Evolutionary conservation across 2,888 invertebrate genomes (phyloP), one percentile per base, ranked within the genome.

Genomic region (Archips crataeganus): DNA sequence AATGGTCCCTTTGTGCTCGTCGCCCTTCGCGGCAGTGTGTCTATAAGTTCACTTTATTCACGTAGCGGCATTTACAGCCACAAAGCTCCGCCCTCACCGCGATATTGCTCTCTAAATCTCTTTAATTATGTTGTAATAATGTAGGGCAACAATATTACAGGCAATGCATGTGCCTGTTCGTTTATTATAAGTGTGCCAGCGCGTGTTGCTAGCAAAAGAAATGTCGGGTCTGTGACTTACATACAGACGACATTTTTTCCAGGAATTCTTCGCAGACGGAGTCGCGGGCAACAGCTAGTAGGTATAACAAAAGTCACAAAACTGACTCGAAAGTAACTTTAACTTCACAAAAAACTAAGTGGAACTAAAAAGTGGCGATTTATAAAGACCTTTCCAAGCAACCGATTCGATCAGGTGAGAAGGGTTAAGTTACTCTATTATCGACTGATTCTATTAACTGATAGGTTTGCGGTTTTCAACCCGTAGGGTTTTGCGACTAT

Each of bases 61-160:
- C 49, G 3, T 8, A 6, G 3, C 36, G 47, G 2, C 36, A 39
- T 51, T 59, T 49, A 63, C 47, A 10, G 54, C 71, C 71, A 59
- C 54, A 67, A 15, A 65, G 23, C 36, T 5, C 23, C 59, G 49
- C 13, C 9, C 49, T 60, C n/a, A n/a, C 65, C 5, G 51, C 51
- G 42, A 61, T 61, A 71, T 71, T 67, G 66, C 61, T 47, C 45
- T 6, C 60, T 67, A 61, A 66, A 66, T 71, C 71, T 61, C 61
- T 49, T 71, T 71, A 66, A 71, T 71, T 54, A 54, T 61, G 34
- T 66, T 66, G 61, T 45, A 42, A 71, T 61, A 42, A 61, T 54
- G 66, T 51, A 39, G 10, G 11, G n/a, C 8, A 13, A 23, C 11
- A 62, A 23, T 36, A 13, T 47, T 47, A 47, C 45, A n/a, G 23